Percentiles rank a stretch among this genome's conserved stretches.
Conservation (phyloP, 2,888 invertebrate species). For the Unio delphinus region DNA sequence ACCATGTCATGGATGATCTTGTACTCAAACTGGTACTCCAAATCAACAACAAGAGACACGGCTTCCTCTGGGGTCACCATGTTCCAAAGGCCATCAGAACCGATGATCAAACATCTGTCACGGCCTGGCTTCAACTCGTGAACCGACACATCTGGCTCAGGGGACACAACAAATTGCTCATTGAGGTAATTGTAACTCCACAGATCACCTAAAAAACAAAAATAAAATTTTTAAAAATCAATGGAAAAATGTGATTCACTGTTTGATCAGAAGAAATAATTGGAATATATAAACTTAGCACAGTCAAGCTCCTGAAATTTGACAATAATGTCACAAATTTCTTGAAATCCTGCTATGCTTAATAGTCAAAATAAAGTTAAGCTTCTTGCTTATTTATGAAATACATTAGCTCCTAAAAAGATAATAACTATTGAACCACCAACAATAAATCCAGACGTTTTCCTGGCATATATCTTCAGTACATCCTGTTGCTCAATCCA, state of each 20-base stretch:
- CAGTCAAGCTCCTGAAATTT: no score
- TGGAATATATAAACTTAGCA: no score
- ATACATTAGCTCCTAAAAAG: no score
- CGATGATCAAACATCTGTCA: constrained; percentile 87
- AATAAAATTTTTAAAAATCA: neutral
- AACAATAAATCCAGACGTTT: no score
- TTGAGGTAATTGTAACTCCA: constrained; percentile 96
- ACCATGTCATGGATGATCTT: constrained; percentile 61
- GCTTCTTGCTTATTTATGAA: no score
- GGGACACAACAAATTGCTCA: constrained; percentile 96
- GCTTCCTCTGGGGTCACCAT: constrained; percentile 89
- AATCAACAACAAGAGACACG: constrained; percentile 80
- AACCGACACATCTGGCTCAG: constrained; percentile 95
- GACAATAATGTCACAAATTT: no score
- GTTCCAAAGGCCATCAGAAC: constrained; percentile 98
- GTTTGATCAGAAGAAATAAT: neutral
- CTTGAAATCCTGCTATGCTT: no score
- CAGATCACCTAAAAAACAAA: constrained; percentile 80
- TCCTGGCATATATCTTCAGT: no score
- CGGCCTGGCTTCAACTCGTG: constrained; percentile 83
- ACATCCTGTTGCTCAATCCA: no score
- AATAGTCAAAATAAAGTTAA: no score
- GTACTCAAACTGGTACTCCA: constrained; percentile 62
- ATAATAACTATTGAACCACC: no score
- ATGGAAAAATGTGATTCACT: neutral